These are phyloP conservation scores for Emmelina monodactyla DNA, from an alignment of 2,888 invertebrate genomes.

Conservation along the genomic window DNA sequence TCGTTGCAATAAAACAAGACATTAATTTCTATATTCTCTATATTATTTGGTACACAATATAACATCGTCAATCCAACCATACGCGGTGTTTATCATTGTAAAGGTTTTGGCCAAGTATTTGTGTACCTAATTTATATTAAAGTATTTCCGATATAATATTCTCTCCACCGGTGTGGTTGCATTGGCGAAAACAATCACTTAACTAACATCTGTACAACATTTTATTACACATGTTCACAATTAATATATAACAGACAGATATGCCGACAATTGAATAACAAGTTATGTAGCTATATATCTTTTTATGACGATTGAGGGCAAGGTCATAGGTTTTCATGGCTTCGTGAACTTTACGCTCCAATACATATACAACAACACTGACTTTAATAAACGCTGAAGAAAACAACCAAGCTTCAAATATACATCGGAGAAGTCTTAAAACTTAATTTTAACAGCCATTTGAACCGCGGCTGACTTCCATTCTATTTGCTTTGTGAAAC, in stretches of 20 bases:
- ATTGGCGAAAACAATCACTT: constrained; percentile 31
- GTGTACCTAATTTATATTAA: not conserved
- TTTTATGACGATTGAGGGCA: too few relatives aligned
- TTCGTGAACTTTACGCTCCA: too few relatives aligned
- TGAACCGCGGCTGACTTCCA: too few relatives aligned
- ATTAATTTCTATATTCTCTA: constrained; percentile 40
- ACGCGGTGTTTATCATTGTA: constrained; percentile 19
- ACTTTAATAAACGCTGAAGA: constrained; percentile 11
- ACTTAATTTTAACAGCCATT: constrained; percentile 22
- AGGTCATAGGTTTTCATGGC: too few relatives aligned
- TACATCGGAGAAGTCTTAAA: constrained; percentile 9
- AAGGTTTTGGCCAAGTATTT: not conserved
- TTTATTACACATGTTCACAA: constrained; percentile 18
- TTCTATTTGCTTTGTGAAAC: too few relatives aligned
- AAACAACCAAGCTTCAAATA: constrained; percentile 5
- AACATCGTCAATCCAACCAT: constrained; percentile 44
- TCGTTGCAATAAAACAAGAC: constrained; percentile 1
- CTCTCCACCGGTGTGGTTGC: constrained; percentile 36
- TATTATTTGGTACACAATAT: constrained; percentile 56
- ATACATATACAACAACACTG: not conserved
- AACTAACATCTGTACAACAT: constrained; percentile 31
- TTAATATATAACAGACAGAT: too few relatives aligned
- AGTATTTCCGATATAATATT: constrained; percentile 13
- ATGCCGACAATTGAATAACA: too few relatives aligned
- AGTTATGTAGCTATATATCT: too few relatives aligned